Evolutionary conservation across 2,113 vertebrate species (phyloP).

Genomic region (Neolamprologus caudopunctatus): DNA sequence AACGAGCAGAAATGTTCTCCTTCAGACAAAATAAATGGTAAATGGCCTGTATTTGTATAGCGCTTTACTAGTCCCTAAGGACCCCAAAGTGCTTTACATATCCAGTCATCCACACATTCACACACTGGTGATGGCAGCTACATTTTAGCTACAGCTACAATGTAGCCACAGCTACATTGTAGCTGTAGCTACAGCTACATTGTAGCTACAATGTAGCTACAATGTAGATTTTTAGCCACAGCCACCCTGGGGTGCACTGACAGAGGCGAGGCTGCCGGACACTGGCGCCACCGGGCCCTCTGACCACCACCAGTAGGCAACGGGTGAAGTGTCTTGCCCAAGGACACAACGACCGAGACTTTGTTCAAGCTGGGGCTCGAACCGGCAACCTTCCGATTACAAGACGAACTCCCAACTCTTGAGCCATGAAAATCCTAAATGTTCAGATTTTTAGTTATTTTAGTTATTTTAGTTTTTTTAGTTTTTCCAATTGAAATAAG

Average conservation of each 20-base stretch:
- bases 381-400: too few species aligned
- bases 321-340: too few species aligned
- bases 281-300: too few species aligned
- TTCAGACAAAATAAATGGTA: neutral
- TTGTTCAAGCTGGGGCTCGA: rapidly evolving
- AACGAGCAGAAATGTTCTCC: neutral
- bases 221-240: rapidly evolving
- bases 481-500: neutral
- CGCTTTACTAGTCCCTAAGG: too few species aligned
- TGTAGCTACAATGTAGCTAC: too few species aligned
- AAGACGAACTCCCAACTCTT: rapidly evolving
- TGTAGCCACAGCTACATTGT: too few species aligned
- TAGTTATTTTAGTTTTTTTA: neutral
- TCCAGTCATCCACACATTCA: rapidly evolving
- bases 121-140: too few species aligned
- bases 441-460: neutral
- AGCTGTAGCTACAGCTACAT: too few species aligned
- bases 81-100: rapidly evolving
- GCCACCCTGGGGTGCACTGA: too few species aligned
- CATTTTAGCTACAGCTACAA: too few species aligned
- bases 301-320: too few species aligned
- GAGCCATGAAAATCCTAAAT: neutral
- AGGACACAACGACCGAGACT: rapidly evolving
- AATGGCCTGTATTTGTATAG: rapidly evolving
- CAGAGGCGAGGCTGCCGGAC: too few species aligned